Evolutionary conservation across 2,113 vertebrate genomes (phyloP), one percentile per base, ranked within the genome.

Genomic region (Semicossyphus pulcher): DNA sequence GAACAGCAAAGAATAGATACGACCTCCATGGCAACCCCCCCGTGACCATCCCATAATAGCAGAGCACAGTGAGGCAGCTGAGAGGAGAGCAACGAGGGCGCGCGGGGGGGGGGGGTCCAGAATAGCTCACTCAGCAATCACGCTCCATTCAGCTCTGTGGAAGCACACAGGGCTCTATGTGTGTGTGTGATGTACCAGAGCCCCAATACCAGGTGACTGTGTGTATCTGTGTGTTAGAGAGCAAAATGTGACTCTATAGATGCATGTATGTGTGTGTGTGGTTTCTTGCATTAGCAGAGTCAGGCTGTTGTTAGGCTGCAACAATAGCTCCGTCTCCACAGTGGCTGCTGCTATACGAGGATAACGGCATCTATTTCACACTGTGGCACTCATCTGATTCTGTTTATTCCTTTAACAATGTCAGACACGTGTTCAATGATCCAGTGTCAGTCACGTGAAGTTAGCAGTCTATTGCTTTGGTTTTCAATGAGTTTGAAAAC

Each of bases 81-180:
- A 85, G 74, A 68, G 60, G 44, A 56, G 52, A 51, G 78, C 2
- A 18, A 63, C 11, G 67, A 69, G 11, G 56, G 67, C 18, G 15
- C 45, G n/a, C n/a, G n/a, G n/a, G n/a, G n/a, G n/a, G n/a, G n/a
- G 64, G 31, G 61, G 52, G 53, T 66, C 56, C 51, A 77, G 86
- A 90, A 91, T 73, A 72, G 80, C 89, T 83, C 80, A 76, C 77
- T 92, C 89, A 90, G 86, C 91, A 62, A 68, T 83, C 77, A 56
- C 45, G 26, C 44, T 74, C 78, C 71, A 82, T 88, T 88, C 81
- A 86, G 32, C 52, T 31, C 67, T 83, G 70, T 54, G 49, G 57
- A 65, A 68, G 48, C 63, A 72, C 78, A 72, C 45, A 69, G 26
- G 20, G 44, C 45, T 74, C 5, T 34, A 6, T 68, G 52, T 58